Base-by-base conservation (phyloP, 2,888 invertebrate species). In the Drosophila niveifrons region DNA sequence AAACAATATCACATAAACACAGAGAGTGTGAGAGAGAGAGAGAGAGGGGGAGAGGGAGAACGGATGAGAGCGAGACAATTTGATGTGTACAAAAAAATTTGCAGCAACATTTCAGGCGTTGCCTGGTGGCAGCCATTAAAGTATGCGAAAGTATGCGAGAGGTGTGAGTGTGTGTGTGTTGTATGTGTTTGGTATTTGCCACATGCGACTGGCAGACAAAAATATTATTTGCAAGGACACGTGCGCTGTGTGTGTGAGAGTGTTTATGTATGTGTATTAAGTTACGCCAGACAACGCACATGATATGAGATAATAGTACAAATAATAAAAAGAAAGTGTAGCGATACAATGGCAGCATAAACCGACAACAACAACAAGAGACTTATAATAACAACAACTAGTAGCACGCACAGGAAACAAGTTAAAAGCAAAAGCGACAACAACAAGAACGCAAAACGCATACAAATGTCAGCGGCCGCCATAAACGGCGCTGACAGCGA, bases 1-100 rank as follows among this genome's bases (percentile, higher is more conserved):
- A 82, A 85, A 84, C 85, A 88, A 82, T 83, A 82, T 75, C 72
- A 58, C 58, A 84, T 77, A 80, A 85, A 75, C 73, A 75, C 66
- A 67, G 52, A 43, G 50, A 56, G 51, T 17, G 28, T 4, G 43
- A 15, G 39, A 10, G 13, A 1, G 43, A 9, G 15, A 28, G 41
- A n/a, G 39, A n/a, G 6, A 7, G n/a, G 36, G 43, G 9, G 13
- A 29, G 17, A 23, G 36, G 7, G 51, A 28, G 23, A 23, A 23
- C 23, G 23, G 23, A 23, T 23, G 23, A 23, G 31, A 23, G 3
- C 9, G 43, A 36, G 6, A 31, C 11, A 13, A 13, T 44, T 58
- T 34, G 29, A 13, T 46, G 23, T 39, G 23, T 18, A 50, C 68
- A 59, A 65, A 76, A 41, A 36, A 36, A 66, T 28, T 55, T 66